Percentiles rank a stretch among this genome's conserved stretches.
phyloP scores from a whole-genome alignment of 2,113 vertebrate genomes.

The Alosa alosa region DNA sequence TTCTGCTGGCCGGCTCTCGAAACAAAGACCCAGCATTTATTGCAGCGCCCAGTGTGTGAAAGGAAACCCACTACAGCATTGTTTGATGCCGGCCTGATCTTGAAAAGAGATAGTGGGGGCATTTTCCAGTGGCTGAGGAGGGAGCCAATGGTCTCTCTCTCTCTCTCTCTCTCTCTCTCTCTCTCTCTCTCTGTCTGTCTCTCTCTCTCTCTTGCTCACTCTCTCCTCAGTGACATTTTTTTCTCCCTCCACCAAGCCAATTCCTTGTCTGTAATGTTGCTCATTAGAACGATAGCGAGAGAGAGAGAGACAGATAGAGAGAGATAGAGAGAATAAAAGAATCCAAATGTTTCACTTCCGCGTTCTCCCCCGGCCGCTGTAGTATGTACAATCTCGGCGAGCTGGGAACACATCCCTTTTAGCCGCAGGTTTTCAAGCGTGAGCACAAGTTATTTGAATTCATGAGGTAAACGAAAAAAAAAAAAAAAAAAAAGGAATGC shows the following conservation, averaged over 20 bases:
- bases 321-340: background rate
- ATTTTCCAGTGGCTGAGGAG: background rate
- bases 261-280: slow-evolving; percentile 9
- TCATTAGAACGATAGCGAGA: background rate
- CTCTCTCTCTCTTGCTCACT: background rate
- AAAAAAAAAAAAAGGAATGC: background rate
- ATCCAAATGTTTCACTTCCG: background rate
- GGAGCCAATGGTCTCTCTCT: background rate
- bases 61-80: slow-evolving; percentile 93
- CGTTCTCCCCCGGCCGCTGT: background rate
- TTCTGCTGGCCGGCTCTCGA: slow-evolving; percentile 83
- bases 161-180: background rate
- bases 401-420: no score
- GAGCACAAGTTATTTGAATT: slow-evolving; percentile 17
- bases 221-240: background rate
- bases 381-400: background rate
- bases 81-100: slow-evolving; percentile 83
- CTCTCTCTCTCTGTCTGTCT: no score
- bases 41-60: slow-evolving; percentile 94
- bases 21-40: slow-evolving; percentile 96
- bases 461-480: slow-evolving; percentile 1
- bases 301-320: no score
- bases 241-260: slow-evolving; percentile 12
- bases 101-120: slow-evolving; percentile 64
- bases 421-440: slow-evolving; percentile 18